phyloP scores from a whole-genome alignment of 2,113 vertebrate genomes.

The Phocoena phocoena region DNA sequence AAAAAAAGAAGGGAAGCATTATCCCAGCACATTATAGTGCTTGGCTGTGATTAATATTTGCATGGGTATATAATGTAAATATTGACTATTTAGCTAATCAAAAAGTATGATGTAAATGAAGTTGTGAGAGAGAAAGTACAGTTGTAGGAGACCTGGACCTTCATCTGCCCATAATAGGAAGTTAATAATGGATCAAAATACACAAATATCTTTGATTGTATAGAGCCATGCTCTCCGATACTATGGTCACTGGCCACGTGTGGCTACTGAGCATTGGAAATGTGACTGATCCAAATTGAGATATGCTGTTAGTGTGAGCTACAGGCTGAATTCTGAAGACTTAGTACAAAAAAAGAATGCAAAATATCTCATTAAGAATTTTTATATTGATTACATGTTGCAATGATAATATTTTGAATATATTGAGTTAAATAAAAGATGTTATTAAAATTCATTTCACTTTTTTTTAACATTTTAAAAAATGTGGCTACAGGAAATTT shows the following conservation, averaged over 20 bases:
- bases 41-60: slow-evolving; percentile 25
- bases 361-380: slow-evolving; percentile 4
- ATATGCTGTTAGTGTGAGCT: not conserved
- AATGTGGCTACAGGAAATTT: slow-evolving; percentile 24
- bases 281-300: not conserved
- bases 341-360: not conserved
- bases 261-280: not conserved
- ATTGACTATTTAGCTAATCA: not conserved
- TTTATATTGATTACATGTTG: not conserved
- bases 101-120: not conserved
- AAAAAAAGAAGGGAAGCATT: not conserved
- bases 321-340: slow-evolving; percentile 1
- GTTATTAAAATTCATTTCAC: not conserved
- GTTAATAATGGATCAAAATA: not conserved
- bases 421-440: not conserved
- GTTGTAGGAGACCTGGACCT: not conserved
- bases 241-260: not conserved
- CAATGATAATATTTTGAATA: slow-evolving; percentile 35
- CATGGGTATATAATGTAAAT: not conserved
- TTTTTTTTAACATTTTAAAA: slow-evolving; percentile 28
- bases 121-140: not conserved
- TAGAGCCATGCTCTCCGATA: not conserved
- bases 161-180: not conserved
- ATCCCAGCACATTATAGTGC: not conserved
- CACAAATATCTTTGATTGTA: not conserved